These are phyloP conservation scores for Drosophila neonasuta DNA, from an alignment of 2,888 invertebrate species.

Conservation along the genomic window DNA sequence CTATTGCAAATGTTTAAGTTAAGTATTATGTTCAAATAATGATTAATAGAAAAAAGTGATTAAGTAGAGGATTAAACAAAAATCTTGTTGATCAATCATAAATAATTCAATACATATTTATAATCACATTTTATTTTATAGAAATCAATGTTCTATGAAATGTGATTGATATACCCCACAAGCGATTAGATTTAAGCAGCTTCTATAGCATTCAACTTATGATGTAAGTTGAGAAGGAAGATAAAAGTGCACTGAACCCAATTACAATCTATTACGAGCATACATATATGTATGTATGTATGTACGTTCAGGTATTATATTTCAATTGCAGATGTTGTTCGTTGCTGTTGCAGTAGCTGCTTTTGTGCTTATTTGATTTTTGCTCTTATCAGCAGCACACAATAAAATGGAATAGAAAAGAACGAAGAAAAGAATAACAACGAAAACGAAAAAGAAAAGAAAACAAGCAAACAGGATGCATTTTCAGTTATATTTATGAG, in stretches of 20 bases:
- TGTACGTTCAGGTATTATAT: slow-evolving; percentile 9
- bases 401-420: slow-evolving; percentile 8
- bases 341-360: slow-evolving; percentile 8
- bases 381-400: slow-evolving; percentile 31
- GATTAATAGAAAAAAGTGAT: too few species aligned
- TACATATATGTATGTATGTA: too few species aligned
- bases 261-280: not conserved
- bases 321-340: slow-evolving; percentile 14
- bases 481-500: slow-evolving; percentile 32
- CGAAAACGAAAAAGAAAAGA: not conserved
- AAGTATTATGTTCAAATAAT: too few species aligned
- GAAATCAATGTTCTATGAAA: too few species aligned
- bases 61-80: too few species aligned
- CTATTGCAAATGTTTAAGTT: too few species aligned
- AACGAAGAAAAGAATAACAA: not conserved
- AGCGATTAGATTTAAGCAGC: not conserved
- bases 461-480: slow-evolving; percentile 39
- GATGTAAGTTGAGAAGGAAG: not conserved
- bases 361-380: slow-evolving; percentile 2
- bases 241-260: slow-evolving; percentile 6
- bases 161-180: too few species aligned
- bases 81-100: too few species aligned
- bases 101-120: too few species aligned
- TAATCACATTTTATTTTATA: too few species aligned
- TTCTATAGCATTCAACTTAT: not conserved